Conservation (phyloP, 2,888 invertebrate genomes). For the Timema cristinae region DNA sequence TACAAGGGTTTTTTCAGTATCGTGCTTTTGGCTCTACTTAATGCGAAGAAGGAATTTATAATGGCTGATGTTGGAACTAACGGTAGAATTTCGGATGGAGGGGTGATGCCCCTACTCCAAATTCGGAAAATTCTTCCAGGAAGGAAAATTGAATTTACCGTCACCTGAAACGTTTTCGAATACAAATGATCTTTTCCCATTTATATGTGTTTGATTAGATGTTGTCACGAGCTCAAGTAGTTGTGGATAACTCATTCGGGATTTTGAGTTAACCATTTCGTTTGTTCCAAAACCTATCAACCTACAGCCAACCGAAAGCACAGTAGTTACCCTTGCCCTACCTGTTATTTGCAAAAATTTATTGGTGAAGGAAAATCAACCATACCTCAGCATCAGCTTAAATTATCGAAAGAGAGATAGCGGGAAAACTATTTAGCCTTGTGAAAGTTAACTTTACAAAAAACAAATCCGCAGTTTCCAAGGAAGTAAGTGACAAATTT, state of each 20-base stretch:
- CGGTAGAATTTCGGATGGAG: background rate
- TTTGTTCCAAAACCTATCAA: conserved; percentile 2
- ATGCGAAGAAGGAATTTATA: background rate
- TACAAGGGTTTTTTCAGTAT: conserved; percentile 2
- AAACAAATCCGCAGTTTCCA: background rate
- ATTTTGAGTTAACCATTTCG: background rate
- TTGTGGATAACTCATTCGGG: background rate
- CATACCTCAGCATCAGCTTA: background rate
- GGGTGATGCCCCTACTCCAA: background rate
- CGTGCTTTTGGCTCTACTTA: background rate
- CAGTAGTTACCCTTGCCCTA: background rate
- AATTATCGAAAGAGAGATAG: too few species aligned
- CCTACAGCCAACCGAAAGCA: background rate
- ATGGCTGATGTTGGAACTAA: background rate
- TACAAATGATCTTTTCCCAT: background rate
- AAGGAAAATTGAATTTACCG: conserved; percentile 2
- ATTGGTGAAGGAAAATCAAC: background rate
- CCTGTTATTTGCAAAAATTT: background rate
- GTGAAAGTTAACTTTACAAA: conserved; percentile 1
- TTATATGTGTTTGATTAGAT: background rate
- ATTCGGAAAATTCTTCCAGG: background rate
- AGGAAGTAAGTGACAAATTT: background rate
- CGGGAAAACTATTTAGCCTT: background rate
- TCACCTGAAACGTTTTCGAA: background rate
- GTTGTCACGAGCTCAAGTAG: background rate